These are phyloP conservation scores for Lepeophtheirus salmonis DNA, from an alignment of 1,140 invertebrate genomes.

Conservation along the genomic window DNA sequence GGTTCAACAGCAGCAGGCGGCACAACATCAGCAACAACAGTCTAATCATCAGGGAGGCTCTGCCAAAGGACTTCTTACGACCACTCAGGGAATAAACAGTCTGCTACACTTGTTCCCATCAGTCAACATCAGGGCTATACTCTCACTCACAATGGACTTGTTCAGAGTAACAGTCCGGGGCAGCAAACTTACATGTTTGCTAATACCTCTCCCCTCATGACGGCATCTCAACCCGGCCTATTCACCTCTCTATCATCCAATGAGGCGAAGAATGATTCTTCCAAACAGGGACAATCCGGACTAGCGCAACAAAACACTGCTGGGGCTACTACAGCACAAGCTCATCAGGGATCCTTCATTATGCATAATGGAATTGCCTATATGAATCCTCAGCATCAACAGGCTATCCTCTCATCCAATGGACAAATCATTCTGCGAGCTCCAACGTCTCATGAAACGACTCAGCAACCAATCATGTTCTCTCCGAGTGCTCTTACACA, in stretches of 20 bases:
- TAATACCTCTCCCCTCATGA: neutral
- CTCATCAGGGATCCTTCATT: too few species aligned
- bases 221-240: neutral
- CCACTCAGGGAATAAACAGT: too few species aligned
- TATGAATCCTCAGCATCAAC: neutral
- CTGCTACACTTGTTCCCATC: neutral
- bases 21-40: neutral
- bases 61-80: too few species aligned
- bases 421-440: constrained; percentile 5
- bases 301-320: too few species aligned
- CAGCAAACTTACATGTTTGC: neutral
- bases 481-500: too few species aligned
- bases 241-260: neutral
- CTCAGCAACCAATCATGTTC: constrained; percentile 3
- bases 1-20: neutral
- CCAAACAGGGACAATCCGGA: too few species aligned
- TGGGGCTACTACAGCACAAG: neutral
- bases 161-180: too few species aligned
- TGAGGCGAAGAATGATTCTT: neutral
- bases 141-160: neutral
- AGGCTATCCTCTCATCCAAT: constrained; percentile 1
- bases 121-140: neutral
- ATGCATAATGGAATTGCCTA: too few species aligned
- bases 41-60: neutral
- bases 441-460: neutral